phyloP scores from a whole-genome alignment of 2,888 invertebrate species.

The Sclerodermus sp. region DNA sequence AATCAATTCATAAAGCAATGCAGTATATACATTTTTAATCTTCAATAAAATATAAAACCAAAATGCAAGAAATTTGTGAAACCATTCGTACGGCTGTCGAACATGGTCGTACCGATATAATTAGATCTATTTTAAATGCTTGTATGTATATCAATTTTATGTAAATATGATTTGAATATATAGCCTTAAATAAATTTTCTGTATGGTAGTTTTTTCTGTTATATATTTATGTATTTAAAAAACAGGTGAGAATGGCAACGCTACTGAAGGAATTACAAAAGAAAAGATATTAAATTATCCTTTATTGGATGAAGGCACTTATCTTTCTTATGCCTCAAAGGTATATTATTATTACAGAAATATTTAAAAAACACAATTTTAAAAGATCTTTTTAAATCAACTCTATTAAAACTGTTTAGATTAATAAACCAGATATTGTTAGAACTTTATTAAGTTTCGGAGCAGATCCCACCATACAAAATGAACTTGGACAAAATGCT shows the following conservation, averaged over 20 bases:
- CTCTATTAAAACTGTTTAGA: slow-evolving; percentile 39
- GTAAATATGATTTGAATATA: background rate
- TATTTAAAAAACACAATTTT: background rate
- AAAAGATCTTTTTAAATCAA: background rate
- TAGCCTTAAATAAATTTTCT: background rate
- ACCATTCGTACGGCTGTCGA: slow-evolving; percentile 62
- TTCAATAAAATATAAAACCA: slow-evolving; percentile 2
- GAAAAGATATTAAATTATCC: slow-evolving; percentile 59
- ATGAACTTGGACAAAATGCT: slow-evolving; percentile 62
- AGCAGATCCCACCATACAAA: slow-evolving; percentile 64
- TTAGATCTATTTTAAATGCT: slow-evolving; percentile 61
- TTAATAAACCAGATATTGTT: slow-evolving; percentile 63
- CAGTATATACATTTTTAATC: background rate
- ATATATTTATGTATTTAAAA: too few species aligned
- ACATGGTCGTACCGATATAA: slow-evolving; percentile 63
- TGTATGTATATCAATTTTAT: slow-evolving; percentile 57
- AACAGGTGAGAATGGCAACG: slow-evolving; percentile 53
- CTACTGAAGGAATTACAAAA: slow-evolving; percentile 51
- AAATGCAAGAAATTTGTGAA: slow-evolving; percentile 58
- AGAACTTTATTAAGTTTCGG: slow-evolving; percentile 63
- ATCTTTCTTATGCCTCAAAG: slow-evolving; percentile 63
- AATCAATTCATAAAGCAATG: too few species aligned
- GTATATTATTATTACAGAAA: slow-evolving; percentile 36
- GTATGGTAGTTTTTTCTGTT: slow-evolving; percentile 1
- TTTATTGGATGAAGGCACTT: slow-evolving; percentile 60